Conservation (phyloP, 1,140 invertebrate genomes). For the Lepidurus apus region DNA sequence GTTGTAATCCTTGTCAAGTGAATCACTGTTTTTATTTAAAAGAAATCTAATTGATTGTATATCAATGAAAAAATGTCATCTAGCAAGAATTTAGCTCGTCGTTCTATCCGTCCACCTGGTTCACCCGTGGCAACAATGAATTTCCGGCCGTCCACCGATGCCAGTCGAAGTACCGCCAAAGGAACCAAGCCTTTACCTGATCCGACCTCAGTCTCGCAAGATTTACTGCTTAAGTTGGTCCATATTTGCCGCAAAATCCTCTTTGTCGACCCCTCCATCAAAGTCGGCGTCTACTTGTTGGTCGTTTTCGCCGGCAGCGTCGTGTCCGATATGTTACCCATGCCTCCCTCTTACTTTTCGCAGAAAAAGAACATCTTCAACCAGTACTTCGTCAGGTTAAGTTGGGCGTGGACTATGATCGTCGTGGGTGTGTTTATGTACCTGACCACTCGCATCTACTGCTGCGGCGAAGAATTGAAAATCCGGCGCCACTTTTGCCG, state of each 20-base stretch:
- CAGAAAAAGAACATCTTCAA: constrained; percentile 84
- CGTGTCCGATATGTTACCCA: constrained; percentile 70
- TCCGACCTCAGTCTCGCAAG: constrained; percentile 71
- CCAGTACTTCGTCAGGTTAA: constrained; percentile 86
- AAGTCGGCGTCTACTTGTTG: constrained; percentile 75
- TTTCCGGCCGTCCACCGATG: constrained; percentile 28
- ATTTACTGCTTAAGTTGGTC: constrained; percentile 74
- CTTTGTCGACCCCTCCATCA: constrained; percentile 76
- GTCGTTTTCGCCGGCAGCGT: constrained; percentile 76
- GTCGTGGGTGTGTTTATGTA: constrained; percentile 68
- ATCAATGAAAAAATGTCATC: background rate
- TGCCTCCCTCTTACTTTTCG: constrained; percentile 80
- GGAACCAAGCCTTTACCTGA: constrained; percentile 64
- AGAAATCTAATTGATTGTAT: background rate
- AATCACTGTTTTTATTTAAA: too few species aligned
- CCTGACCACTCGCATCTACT: constrained; percentile 73
- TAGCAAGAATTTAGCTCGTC: background rate
- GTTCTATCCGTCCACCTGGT: background rate
- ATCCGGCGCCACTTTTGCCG: constrained; percentile 66
- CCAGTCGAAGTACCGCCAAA: constrained; percentile 33
- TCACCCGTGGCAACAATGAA: constrained; percentile 23
- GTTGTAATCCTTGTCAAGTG: too few species aligned
- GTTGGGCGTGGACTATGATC: constrained; percentile 70
- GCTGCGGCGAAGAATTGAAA: constrained; percentile 66
- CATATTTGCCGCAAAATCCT: constrained; percentile 79